Percentiles rank a stretch among this genome's conserved stretches.
phyloP scores from a whole-genome alignment of 1,140 invertebrate species.

The Halyomorpha halys region DNA sequence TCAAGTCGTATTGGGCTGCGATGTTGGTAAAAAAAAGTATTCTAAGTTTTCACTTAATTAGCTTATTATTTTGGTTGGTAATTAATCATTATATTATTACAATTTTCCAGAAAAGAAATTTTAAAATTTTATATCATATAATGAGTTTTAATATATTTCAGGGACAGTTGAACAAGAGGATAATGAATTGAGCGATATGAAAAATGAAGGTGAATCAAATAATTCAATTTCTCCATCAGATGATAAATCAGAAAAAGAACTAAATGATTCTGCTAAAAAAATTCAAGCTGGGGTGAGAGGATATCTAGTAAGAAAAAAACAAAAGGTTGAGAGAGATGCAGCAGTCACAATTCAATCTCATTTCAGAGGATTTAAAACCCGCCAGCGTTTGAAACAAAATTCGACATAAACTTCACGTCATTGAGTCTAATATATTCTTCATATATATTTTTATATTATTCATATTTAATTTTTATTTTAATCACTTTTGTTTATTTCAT shows the following conservation, averaged over 20 bases:
- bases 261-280: conserved; percentile 47
- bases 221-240: background rate
- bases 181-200: background rate
- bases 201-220: background rate
- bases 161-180: background rate
- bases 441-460: no score
- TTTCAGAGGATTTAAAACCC: conserved; percentile 56
- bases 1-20: no score
- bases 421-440: no score
- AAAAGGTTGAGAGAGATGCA: conserved; percentile 34
- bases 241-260: conserved; percentile 3
- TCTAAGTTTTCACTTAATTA: no score
- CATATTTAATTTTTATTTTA: no score
- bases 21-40: no score
- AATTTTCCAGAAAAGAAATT: no score
- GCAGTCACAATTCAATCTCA: conserved; percentile 65
- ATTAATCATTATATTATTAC: no score
- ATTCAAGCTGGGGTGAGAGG: conserved; percentile 64
- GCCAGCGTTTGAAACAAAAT: conserved; percentile 31
- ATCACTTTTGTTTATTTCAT: no score
- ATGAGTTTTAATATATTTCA: background rate
- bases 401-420: background rate
- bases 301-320: conserved; percentile 54
- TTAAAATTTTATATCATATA: no score
- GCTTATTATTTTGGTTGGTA: no score